These are phyloP conservation scores for Arenaria interpres DNA, from an alignment of 2,113 vertebrate genomes.

Conservation along the genomic window DNA sequence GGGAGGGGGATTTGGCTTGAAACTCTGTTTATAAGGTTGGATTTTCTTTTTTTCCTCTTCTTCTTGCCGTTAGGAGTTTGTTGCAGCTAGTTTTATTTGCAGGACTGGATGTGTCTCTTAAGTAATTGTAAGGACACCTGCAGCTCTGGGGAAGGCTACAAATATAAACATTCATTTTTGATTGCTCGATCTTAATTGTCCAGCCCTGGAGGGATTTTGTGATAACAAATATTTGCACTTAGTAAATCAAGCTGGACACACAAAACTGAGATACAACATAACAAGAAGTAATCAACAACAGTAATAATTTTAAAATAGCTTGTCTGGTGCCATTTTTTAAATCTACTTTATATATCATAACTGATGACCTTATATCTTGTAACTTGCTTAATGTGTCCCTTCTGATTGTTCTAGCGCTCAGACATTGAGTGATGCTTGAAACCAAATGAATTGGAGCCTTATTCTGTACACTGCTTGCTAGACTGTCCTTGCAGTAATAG, in stretches of 20 bases:
- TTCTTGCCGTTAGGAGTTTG: not conserved
- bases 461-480: not conserved
- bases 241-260: not conserved
- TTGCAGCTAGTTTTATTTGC: not conserved
- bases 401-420: not conserved
- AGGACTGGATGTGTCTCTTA: not conserved
- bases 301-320: not conserved
- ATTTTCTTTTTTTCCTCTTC: not conserved
- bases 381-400: conserved; percentile 1
- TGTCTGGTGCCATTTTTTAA: not conserved
- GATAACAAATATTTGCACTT: not conserved
- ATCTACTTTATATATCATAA: not conserved
- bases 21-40: not conserved
- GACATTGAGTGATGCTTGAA: conserved; percentile 5
- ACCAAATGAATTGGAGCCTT: not conserved
- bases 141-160: not conserved
- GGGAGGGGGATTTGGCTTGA: not conserved
- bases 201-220: not conserved
- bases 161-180: not conserved
- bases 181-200: not conserved
- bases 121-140: not conserved
- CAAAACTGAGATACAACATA: not conserved
- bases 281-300: not conserved
- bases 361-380: not conserved
- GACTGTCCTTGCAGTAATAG: not conserved